Evolutionary conservation across 2,797 vertebrate genomes (phyloP), one percentile per base, ranked within the genome.

Genomic region (Rhabdophis nuchalis): DNA sequence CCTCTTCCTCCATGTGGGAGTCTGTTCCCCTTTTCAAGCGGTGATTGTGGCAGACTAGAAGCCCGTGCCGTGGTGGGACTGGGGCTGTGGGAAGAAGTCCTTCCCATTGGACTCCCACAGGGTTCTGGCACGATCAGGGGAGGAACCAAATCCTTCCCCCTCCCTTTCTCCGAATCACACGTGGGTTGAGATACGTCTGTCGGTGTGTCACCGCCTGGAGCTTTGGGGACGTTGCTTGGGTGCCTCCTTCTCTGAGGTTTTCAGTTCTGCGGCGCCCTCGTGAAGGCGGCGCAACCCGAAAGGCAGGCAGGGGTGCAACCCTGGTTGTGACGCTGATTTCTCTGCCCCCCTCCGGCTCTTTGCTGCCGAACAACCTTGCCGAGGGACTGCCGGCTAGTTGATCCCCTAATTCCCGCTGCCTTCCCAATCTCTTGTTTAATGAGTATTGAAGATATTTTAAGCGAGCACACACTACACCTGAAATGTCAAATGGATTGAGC

Each of bases 361-460:
- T 46, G 72, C 72, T 82, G 36, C 72, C 72, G 25, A 77, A 25
- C 41, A 46, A 5, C 20, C 20, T 25, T 82, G 72, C 72, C 4
- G 20, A 46, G 36, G 72, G 72, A 12, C 72, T 46, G 72, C 72
- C 3, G 23, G 72, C 77, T 10, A 82, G 23, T 25, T 10, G 41
- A 82, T 25, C 20, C 77, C 27, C 29, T 56, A 36, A 8, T 89
- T 91, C 90, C 93, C 1, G 77, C 96, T 97, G 95, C 96, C 96
- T 95, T 95, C 95, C 92, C 93, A 96, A 90, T 93, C 88, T 58
- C 32, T 64, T 41, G 46, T 92, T 52, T 0, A 53, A 64, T 91
- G 90, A 12, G 88, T 0, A 64, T 50, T 64, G 25, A 86, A 88
- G 92, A 94, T 93, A 56, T 91, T 95, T 89, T 53, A 95, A 96